Evolutionary conservation across 2,113 vertebrate genomes (phyloP).

Genomic region (Gavia stellata): DNA sequence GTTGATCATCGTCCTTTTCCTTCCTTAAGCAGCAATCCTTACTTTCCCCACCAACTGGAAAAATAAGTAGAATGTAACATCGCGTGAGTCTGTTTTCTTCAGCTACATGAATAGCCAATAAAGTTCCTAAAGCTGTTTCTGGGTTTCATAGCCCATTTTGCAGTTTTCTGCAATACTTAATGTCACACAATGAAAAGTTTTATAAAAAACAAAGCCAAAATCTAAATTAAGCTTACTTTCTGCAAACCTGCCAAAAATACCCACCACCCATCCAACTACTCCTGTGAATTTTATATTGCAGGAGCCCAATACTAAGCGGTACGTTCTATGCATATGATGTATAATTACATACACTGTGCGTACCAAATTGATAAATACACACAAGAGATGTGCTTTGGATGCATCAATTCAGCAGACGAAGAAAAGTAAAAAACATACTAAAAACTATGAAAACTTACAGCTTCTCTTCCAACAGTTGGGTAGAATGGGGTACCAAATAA

Average conservation of each 20-base stretch:
- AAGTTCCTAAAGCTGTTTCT: not conserved
- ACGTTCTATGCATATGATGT: not conserved
- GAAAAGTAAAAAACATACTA: not conserved
- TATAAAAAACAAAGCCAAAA: not conserved
- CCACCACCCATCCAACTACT: not conserved
- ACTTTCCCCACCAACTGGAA: not conserved
- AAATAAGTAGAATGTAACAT: not conserved
- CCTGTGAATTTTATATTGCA: not conserved
- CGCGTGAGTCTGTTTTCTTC: not conserved
- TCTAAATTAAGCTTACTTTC: not conserved
- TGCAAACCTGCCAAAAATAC: not conserved
- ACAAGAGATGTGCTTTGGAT: not conserved
- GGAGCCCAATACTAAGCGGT: not conserved
- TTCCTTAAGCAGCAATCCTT: not conserved
- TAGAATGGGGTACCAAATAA: slow-evolving; percentile 93
- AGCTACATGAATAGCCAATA: not conserved
- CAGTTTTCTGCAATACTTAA: not conserved
- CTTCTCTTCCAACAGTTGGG: slow-evolving; percentile 86
- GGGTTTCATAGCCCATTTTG: not conserved
- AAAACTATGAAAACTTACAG: slow-evolving; percentile 74
- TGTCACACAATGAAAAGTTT: not conserved
- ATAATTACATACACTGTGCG: not conserved
- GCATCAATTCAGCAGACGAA: not conserved
- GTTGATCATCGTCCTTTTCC: not conserved
- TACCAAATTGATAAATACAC: not conserved